Evolutionary conservation across 2,797 vertebrate genomes (phyloP).

Genomic region (Anableps anableps): DNA sequence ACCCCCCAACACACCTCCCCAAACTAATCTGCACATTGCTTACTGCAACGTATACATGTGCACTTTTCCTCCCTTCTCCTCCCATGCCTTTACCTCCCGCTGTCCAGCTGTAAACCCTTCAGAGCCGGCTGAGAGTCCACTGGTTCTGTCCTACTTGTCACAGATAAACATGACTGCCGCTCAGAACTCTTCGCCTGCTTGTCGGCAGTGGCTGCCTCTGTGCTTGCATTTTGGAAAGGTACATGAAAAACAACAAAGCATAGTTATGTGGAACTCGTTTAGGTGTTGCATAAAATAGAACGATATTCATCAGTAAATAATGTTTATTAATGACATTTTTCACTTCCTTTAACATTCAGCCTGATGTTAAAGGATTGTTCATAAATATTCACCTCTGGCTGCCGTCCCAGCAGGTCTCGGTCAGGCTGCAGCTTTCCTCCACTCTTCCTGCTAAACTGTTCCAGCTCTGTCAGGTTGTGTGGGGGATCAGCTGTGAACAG

Average conservation of each 20-base stretch:
- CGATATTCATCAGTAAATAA: conserved; percentile 31
- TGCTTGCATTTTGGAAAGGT: conserved; percentile 10
- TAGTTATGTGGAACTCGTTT: conserved; percentile 15
- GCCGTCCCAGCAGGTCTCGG: no score
- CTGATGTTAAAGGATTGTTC: not conserved
- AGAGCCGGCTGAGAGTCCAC: conserved; percentile 28
- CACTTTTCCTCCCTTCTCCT: conserved; percentile 25
- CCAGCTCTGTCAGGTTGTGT: no score
- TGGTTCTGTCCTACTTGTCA: conserved; percentile 51
- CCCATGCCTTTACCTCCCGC: conserved; percentile 38
- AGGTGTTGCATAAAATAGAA: conserved; percentile 6
- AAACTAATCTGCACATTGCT: conserved; percentile 69
- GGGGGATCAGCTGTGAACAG: no score
- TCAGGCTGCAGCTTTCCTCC: no score
- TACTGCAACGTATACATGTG: conserved; percentile 60
- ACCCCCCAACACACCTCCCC: conserved; percentile 34
- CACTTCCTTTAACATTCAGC: not conserved
- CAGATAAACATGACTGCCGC: conserved; percentile 54
- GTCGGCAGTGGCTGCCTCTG: conserved; percentile 24
- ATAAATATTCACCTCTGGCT: no score
- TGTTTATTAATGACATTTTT: not conserved
- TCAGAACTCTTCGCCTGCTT: conserved; percentile 50
- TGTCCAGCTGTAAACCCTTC: conserved; percentile 30
- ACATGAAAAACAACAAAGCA: conserved; percentile 31
- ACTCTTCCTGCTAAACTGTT: no score